Percentiles rank a stretch among this genome's conserved stretches.
These are phyloP conservation scores for Panzeria rudis DNA, from an alignment of 2,888 invertebrate genomes.

Conservation along the genomic window DNA sequence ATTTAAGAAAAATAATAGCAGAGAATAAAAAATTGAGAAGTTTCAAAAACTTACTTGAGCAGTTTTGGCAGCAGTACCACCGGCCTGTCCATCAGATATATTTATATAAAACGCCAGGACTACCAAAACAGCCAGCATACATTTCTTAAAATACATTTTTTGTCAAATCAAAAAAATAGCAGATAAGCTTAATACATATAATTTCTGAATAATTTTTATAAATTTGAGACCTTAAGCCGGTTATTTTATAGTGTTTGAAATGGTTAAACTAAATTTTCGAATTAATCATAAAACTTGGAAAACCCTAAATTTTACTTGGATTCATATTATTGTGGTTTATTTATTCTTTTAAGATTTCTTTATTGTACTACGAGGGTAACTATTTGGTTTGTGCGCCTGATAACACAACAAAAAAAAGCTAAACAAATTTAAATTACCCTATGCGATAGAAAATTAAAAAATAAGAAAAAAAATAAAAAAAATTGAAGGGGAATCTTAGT, in stretches of 20 bases:
- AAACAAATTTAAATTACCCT: too few relatives aligned
- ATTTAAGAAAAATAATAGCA: not conserved
- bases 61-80: slow-evolving; percentile 15
- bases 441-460: too few relatives aligned
- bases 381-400: too few relatives aligned
- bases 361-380: not conserved
- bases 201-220: not conserved
- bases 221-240: not conserved
- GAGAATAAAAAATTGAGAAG: not conserved
- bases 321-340: slow-evolving; percentile 1
- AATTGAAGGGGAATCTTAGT: too few relatives aligned
- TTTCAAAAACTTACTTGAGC: slow-evolving; percentile 15
- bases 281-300: not conserved
- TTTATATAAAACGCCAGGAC: slow-evolving; percentile 1
- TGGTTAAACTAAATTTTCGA: not conserved
- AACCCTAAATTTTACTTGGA: not conserved
- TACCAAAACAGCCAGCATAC: not conserved
- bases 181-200: not conserved
- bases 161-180: not conserved
- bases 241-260: slow-evolving; percentile 1
- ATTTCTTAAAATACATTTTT: slow-evolving; percentile 38
- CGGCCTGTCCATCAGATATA: not conserved
- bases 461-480: too few relatives aligned
- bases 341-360: not conserved
- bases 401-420: too few relatives aligned